Evolutionary conservation across 2,113 vertebrate genomes (phyloP).

Genomic region (Emydura subglobosa): DNA sequence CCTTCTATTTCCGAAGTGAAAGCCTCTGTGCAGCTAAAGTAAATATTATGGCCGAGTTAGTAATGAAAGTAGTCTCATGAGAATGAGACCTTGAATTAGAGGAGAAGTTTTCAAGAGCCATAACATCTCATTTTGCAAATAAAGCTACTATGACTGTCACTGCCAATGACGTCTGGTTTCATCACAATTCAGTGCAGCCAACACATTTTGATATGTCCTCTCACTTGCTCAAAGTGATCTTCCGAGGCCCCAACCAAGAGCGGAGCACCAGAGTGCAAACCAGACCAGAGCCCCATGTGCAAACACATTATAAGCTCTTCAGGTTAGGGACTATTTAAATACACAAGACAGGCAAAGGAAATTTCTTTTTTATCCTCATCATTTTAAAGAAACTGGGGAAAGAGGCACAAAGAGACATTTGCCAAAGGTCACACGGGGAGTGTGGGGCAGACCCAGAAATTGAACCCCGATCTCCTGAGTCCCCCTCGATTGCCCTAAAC

Average conservation of each 20-base stretch:
- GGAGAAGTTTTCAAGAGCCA: constrained; percentile 4
- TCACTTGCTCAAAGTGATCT: neutral
- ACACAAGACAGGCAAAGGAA: neutral
- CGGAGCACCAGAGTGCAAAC: neutral
- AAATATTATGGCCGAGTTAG: constrained; percentile 44
- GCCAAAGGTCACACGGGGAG: neutral
- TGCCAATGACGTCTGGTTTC: constrained; percentile 27
- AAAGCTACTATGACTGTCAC: constrained; percentile 11
- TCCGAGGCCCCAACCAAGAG: neutral
- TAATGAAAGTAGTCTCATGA: constrained; percentile 31
- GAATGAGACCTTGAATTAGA: constrained; percentile 9
- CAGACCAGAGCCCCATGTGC: neutral
- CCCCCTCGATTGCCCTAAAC: neutral
- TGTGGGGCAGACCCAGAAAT: neutral
- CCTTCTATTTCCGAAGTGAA: constrained; percentile 30
- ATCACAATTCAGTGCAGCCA: constrained; percentile 24
- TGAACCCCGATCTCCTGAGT: neutral
- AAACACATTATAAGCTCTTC: neutral
- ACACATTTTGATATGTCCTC: neutral
- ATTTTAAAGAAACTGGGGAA: neutral
- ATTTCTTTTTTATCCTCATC: neutral
- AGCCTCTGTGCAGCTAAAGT: constrained; percentile 20
- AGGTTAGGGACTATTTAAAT: neutral
- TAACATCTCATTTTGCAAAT: constrained; percentile 7
- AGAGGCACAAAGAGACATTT: neutral